Evolutionary conservation across 2,888 invertebrate species (phyloP).

Genomic region (Rhamnusium bicolor): DNA sequence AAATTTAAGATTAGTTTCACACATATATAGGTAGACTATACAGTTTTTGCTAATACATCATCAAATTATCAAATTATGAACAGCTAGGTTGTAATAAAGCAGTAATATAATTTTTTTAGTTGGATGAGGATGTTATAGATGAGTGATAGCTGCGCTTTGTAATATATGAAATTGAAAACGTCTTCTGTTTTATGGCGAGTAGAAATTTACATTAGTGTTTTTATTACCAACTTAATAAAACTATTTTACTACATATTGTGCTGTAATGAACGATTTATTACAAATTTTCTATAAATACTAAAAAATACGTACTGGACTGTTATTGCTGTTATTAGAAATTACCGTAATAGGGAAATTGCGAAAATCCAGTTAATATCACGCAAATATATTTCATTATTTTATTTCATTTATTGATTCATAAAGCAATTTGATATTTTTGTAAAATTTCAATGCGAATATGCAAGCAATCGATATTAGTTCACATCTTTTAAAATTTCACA

Average conservation of each 20-base stretch:
- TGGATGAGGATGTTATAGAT: not conserved
- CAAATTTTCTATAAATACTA: not conserved
- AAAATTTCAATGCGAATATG: constrained; percentile 13
- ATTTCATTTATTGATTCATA: constrained; percentile 7
- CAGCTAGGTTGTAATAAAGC: not conserved
- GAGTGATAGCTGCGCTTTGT: not conserved
- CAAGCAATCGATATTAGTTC: constrained; percentile 11
- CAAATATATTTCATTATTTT: constrained; percentile 3
- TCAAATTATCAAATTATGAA: constrained; percentile 21
- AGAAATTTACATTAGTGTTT: constrained; percentile 13
- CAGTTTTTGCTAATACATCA: constrained; percentile 27
- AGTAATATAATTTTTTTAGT: not conserved
- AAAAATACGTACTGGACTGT: not conserved
- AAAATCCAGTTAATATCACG: not conserved
- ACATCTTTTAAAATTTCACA: constrained; percentile 14
- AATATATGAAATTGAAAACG: constrained; percentile 6
- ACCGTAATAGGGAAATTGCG: not conserved
- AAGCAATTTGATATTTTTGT: constrained; percentile 22
- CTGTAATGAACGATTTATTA: not conserved
- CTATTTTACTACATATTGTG: not conserved
- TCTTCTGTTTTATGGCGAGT: not conserved
- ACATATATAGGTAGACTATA: constrained; percentile 34
- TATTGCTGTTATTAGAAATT: not conserved
- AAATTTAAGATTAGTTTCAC: constrained; percentile 53
- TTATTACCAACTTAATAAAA: constrained; percentile 6